Base-by-base conservation (phyloP, 2,888 invertebrate species). In the Agrilus biguttatus region DNA sequence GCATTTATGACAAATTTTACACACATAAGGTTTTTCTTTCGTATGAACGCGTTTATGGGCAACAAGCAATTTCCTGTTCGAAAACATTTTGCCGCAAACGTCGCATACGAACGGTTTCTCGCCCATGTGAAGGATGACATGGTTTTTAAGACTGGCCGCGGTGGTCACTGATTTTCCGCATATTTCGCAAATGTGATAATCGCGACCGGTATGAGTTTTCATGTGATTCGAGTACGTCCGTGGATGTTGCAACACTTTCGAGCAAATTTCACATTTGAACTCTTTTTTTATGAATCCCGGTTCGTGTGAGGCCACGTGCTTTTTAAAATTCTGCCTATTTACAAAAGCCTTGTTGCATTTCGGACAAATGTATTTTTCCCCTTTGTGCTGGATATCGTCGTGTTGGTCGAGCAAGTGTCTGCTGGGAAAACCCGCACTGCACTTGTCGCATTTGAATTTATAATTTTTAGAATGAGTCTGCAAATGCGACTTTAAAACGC, bases 1-100 rank as follows among this genome's bases (percentile, higher is more conserved):
- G 1, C 68, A 55, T 49, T 73, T 75, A 36, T 69, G 69, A 44
- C 75, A 75, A 44, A 67, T 61, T 12, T 70, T 66, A 45, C 75
- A 75, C 12, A 69, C 64, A 36, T 66, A 72, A 1, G 74, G 74
- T 33, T 72, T 61, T 0, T 69, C 60, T 10, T 73, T 71, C 2
- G 70, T 68, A 43, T 75, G 75, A 0, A 65, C 65, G 0, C 73
- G 68, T 61, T 69, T 69, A 39, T 74, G 75, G 1, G 67, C 61
- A 28, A 64, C 68, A 38, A 75, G 49, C 10, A 68, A 48, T 12
- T 66, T 62, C 2, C 60, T 65, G 19, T 47, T 43, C 14, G 66
- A 65, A 51, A 70, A 71, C 12, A 62, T 66, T 49, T 70, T 70
- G 33, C 68, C 69, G 49, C 70, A 70, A 5, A 63, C 60, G 44